Evolutionary conservation across 2,888 invertebrate genomes (phyloP).

Genomic region (Agrotis ipsilon): DNA sequence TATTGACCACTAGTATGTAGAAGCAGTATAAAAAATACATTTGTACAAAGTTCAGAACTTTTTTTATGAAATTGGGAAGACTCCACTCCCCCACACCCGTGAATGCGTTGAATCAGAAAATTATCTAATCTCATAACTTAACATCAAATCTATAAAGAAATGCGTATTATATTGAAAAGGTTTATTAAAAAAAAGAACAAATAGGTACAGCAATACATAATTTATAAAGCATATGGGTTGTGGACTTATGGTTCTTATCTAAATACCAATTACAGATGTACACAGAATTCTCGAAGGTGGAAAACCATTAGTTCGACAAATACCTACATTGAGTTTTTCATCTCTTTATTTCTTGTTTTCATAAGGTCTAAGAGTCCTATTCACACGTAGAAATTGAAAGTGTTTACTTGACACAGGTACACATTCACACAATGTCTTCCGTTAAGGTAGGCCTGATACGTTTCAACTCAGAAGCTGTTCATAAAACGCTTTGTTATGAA

Average conservation of each 20-base stretch:
- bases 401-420: conserved; percentile 20
- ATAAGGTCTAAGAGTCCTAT: conserved; percentile 3
- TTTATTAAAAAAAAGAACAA: too few relatives aligned
- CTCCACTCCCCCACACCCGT: not conserved
- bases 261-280: too few relatives aligned
- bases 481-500: conserved; percentile 43
- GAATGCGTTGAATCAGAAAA: too few relatives aligned
- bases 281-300: not conserved
- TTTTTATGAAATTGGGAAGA: conserved; percentile 11
- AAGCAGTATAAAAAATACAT: too few relatives aligned
- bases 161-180: not conserved
- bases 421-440: conserved; percentile 33
- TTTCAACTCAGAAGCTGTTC: conserved; percentile 48
- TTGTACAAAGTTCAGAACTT: not conserved
- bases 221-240: too few relatives aligned
- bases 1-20: too few relatives aligned
- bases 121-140: not conserved
- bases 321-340: conserved; percentile 10
- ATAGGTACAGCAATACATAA: too few relatives aligned
- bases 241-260: too few relatives aligned
- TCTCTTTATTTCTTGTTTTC: conserved; percentile 18
- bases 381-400: conserved; percentile 46
- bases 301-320: conserved; percentile 22
- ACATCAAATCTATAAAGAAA: not conserved
- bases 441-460: conserved; percentile 36